These are phyloP conservation scores for zebrafish (Danio rerio) DNA, from an alignment of 2,113 vertebrate genomes.

Conservation along the genomic window GRCz12tu NC_133177.1:13134001-13134500, in stretches of 20 bases:
- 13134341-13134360: neutral
- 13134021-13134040: too few relatives aligned
- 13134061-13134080: too few relatives aligned
- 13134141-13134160: conserved; percentile 8
- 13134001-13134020: too few relatives aligned
- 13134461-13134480: neutral
- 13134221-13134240: neutral
- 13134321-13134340: neutral
- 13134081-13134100: conserved; percentile 19
- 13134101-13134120: neutral
- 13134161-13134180: conserved; percentile 18
- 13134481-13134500: neutral
- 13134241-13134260: neutral
- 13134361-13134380: conserved; percentile 2
- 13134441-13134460: conserved; percentile 5
- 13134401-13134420: neutral
- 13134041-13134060: too few relatives aligned
- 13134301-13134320: neutral
- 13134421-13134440: conserved; percentile 7
- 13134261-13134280: neutral
- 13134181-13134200: neutral
- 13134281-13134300: neutral
- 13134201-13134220: neutral
- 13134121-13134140: too few relatives aligned
- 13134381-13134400: neutral